Evolutionary conservation across 2,113 vertebrate genomes (phyloP), one percentile per base, ranked within the genome.

Genomic region (Setophaga petechia): DNA sequence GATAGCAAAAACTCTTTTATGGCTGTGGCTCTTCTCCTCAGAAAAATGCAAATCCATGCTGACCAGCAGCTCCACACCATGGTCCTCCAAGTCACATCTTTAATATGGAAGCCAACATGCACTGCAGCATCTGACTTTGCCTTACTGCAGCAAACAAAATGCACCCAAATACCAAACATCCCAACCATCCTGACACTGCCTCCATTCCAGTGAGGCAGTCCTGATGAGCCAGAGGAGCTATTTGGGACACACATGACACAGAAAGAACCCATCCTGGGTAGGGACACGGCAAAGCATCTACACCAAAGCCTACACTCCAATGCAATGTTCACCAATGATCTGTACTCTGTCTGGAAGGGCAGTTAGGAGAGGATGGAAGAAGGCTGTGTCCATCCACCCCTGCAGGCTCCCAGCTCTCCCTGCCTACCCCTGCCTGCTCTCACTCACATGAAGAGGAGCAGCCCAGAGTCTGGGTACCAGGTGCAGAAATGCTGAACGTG

Each of bases 381-480:
- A 19, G 35, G 25, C 0, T 11, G 15, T 1, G 5, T 1, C 23
- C 8, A 14, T 3, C 3, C 4, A 6, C 11, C 7, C 17, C 58
- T 9, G 28, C 1, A 3, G 49, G 13, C 11, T 81, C 46, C 65
- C 59, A 74, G 58, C 15, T 61, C 59, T 31, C 30, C 6, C 5
- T 9, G 62, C 35, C 75, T 58, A 49, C 57, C 73, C 39, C 8
- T 4, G 3, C 68, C 28, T 47, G 54, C 23, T 44, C 57, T 75
- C 2, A 0, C 52, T 66, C 5, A 0, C 24, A 15, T 0, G 0
- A 46, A 28, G 49, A 0, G 0, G 31, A 44, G 58, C 33, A 72
- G 89, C 58, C 35, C 37, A 0, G 0, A 31, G 57, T 47, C 90
- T 84, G 78, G 5, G 33, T 18, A 65, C 79, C 91, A 93, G 82